A percentile compares a stretch with the other conserved stretches of the same genome.
Conservation (phyloP, 2,888 invertebrate genomes). For the Calephelis perditalis region DNA sequence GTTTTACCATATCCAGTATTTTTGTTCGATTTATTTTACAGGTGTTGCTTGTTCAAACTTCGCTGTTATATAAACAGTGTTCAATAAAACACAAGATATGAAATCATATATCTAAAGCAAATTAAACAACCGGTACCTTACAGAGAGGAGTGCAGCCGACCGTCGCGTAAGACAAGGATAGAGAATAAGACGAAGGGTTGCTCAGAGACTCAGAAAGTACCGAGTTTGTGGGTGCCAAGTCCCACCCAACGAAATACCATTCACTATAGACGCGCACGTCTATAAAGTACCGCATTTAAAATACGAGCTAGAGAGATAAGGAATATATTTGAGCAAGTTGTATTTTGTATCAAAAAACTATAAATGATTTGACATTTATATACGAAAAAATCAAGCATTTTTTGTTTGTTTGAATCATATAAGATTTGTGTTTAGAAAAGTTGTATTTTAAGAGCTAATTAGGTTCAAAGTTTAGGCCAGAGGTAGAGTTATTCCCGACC, state of each 20-base stretch:
- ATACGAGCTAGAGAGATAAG: slow-evolving; percentile 75
- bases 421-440: slow-evolving; percentile 26
- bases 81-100: no score
- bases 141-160: slow-evolving; percentile 70
- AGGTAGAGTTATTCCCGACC: slow-evolving; percentile 70
- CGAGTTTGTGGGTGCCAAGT: slow-evolving; percentile 47
- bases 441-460: slow-evolving; percentile 37
- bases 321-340: slow-evolving; percentile 57
- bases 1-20: no score
- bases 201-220: slow-evolving; percentile 68
- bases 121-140: slow-evolving; percentile 38
- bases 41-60: no score
- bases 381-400: slow-evolving; percentile 60
- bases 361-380: slow-evolving; percentile 29
- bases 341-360: slow-evolving; percentile 27
- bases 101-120: neutral
- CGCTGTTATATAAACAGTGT: no score
- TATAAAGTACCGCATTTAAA: slow-evolving; percentile 75
- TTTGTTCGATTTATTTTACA: no score
- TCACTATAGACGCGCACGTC: slow-evolving; percentile 61
- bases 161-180: slow-evolving; percentile 76
- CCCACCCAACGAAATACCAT: slow-evolving; percentile 47
- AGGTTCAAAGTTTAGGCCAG: slow-evolving; percentile 52
- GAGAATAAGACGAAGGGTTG: slow-evolving; percentile 80
- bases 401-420: slow-evolving; percentile 43